phyloP scores from a whole-genome alignment of 2,113 vertebrate genomes.

The Thinocorus orbignyianus region DNA sequence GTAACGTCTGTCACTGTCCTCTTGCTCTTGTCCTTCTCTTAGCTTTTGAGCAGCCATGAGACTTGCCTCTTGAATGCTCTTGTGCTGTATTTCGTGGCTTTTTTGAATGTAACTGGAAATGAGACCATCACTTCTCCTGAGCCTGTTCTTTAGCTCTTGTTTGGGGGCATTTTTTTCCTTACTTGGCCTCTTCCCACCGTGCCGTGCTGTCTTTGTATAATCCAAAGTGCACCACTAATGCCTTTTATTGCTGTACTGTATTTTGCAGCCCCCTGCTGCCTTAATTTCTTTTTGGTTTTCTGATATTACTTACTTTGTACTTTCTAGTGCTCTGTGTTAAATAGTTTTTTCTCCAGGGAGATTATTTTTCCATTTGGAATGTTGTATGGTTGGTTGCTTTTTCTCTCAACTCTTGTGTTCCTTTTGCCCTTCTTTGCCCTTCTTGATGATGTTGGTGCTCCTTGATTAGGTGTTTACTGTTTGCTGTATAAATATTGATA shows the following conservation, averaged over 20 bases:
- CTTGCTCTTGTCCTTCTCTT: background rate
- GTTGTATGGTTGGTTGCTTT: background rate
- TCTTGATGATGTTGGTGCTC: background rate
- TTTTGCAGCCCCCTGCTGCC: background rate
- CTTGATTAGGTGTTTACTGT: background rate
- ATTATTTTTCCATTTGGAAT: background rate
- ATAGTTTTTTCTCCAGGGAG: background rate
- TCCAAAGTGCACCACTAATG: background rate
- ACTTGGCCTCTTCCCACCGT: background rate
- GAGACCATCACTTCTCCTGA: background rate
- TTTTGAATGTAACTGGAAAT: background rate
- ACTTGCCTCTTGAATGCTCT: background rate
- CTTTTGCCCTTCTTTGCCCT: background rate
- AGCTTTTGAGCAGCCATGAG: background rate
- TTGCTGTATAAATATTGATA: background rate
- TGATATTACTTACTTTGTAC: background rate
- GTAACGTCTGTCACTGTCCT: background rate
- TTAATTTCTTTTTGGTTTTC: background rate
- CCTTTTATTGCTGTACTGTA: background rate
- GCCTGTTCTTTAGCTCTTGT: background rate
- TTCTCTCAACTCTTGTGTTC: background rate
- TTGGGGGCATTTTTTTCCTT: background rate
- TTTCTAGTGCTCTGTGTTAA: background rate
- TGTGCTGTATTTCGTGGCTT: background rate
- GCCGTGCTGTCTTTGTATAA: background rate